phyloP scores from a whole-genome alignment of 2,113 vertebrate species.

The Xenopus borealis region DNA sequence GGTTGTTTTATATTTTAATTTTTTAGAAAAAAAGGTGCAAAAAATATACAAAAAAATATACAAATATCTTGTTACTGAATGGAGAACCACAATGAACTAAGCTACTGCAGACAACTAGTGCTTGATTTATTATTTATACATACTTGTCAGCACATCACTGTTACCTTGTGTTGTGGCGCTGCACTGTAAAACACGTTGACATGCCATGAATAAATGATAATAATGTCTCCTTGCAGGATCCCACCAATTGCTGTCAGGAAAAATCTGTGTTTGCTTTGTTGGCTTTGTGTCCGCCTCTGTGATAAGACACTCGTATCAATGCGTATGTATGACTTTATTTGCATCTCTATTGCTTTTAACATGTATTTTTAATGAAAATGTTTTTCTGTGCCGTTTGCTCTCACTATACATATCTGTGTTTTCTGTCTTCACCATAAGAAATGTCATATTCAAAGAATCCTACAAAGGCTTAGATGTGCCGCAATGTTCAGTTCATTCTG shows the following conservation, averaged over 20 bases:
- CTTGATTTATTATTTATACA: not conserved
- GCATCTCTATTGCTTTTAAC: not conserved
- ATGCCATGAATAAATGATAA: constrained; percentile 16
- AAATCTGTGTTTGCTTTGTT: not conserved
- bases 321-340: not conserved
- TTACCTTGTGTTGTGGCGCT: not conserved
- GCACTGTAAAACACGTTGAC: not conserved
- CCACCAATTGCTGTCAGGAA: not conserved
- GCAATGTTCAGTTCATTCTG: too few species aligned
- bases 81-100: not conserved
- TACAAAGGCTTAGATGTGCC: too few species aligned
- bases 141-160: not conserved
- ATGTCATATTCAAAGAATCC: too few species aligned
- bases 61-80: not conserved
- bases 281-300: not conserved
- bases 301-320: not conserved
- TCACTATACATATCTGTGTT: not conserved
- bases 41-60: too few species aligned
- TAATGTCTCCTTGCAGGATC: not conserved
- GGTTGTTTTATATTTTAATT: too few species aligned
- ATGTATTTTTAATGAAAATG: not conserved
- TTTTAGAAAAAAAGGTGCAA: too few species aligned
- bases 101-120: not conserved
- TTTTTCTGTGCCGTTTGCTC: not conserved
- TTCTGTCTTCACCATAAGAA: too few species aligned